phyloP scores from a whole-genome alignment of 2,888 invertebrate genomes.

The Laothoe populi region DNA sequence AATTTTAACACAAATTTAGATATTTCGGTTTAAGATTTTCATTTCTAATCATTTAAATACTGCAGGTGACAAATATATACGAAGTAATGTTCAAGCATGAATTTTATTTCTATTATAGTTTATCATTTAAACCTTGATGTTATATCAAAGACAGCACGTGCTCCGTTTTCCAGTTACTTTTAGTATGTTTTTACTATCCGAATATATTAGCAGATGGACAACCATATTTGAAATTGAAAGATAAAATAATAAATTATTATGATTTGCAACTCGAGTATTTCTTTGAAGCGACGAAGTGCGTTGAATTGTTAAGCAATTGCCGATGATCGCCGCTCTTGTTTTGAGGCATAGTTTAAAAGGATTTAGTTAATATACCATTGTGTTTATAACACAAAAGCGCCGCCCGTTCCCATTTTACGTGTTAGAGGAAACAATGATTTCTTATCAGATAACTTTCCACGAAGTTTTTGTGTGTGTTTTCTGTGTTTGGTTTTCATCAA shows the following conservation, averaged over 20 bases:
- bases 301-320: constrained; percentile 33
- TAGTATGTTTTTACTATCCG: no score
- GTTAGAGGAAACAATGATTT: constrained; percentile 41
- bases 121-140: no score
- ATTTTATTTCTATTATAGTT: no score
- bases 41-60: no score
- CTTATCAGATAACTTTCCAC: constrained; percentile 54
- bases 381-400: constrained; percentile 57
- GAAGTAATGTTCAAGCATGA: no score
- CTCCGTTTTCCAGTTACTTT: no score
- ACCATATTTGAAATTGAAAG: background rate
- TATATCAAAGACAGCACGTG: no score
- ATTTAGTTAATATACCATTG: constrained; percentile 63
- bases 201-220: background rate
- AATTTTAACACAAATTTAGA: no score
- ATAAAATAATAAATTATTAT: background rate
- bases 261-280: background rate
- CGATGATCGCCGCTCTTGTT: constrained; percentile 40
- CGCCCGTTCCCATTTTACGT: constrained; percentile 44
- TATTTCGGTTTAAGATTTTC: no score
- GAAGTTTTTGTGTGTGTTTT: constrained; percentile 30
- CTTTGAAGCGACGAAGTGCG: background rate
- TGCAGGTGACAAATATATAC: no score
- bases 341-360: constrained; percentile 51
- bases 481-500: constrained; percentile 26